Evolutionary conservation across 2,888 invertebrate genomes (phyloP).

Genomic region (Diaphora mendica): DNA sequence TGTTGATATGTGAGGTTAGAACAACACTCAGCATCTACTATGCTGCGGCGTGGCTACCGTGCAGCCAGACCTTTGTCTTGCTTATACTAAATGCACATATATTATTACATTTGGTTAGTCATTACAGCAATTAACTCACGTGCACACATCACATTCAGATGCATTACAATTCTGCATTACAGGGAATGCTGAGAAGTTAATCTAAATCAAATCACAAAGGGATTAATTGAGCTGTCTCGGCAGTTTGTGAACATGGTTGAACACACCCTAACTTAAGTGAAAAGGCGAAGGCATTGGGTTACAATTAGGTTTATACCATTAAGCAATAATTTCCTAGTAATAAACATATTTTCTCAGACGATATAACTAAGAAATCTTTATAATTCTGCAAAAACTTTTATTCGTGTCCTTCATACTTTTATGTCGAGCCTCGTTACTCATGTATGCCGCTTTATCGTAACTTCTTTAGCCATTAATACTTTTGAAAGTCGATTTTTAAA

Average conservation of each 20-base stretch:
- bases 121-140: conserved; percentile 1
- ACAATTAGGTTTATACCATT: not conserved
- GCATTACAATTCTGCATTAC: conserved; percentile 16
- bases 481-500: not conserved
- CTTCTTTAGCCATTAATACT: not conserved
- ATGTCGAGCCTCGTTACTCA: not conserved
- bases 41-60: too few species aligned
- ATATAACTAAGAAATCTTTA: not conserved
- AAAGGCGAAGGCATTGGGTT: conserved; percentile 15
- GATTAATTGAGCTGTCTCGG: conserved; percentile 60
- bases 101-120: not conserved
- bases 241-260: conserved; percentile 59
- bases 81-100: not conserved
- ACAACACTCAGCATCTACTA: too few species aligned
- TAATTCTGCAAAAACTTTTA: too few species aligned
- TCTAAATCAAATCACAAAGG: conserved; percentile 59
- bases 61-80: not conserved
- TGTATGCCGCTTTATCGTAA: too few species aligned
- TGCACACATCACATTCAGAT: not conserved
- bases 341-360: not conserved
- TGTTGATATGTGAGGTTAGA: too few species aligned
- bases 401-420: not conserved
- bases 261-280: conserved; percentile 35
- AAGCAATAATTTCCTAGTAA: not conserved
- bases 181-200: conserved; percentile 26